phyloP scores from a whole-genome alignment of 2,797 vertebrate genomes.

The Antennarius maculatus region DNA sequence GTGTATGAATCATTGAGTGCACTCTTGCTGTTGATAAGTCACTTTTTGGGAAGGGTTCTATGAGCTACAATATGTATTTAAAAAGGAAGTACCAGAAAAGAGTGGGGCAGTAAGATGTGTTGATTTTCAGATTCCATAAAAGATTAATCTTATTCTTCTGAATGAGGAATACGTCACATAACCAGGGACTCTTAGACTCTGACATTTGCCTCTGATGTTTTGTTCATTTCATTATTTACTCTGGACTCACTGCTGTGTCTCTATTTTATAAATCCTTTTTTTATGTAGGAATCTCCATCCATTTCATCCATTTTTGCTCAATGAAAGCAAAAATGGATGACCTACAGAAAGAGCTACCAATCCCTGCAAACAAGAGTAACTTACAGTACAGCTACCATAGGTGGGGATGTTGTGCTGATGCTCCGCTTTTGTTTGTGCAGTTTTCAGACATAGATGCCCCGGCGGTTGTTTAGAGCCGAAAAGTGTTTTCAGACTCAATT shows the following conservation, averaged over 20 bases:
- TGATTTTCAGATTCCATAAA: conserved; percentile 24
- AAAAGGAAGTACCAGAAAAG: conserved; percentile 42
- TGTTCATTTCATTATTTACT: conserved; percentile 16
- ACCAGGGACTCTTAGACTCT: neutral
- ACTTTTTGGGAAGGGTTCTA: conserved; percentile 26
- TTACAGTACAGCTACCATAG: conserved; percentile 41
- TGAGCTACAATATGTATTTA: conserved; percentile 37
- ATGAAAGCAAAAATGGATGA: conserved; percentile 66
- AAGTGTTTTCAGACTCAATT: conserved; percentile 48
- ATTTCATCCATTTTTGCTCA: conserved; percentile 43
- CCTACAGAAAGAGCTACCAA: conserved; percentile 72
- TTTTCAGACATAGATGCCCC: conserved; percentile 53
- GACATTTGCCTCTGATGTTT: conserved; percentile 4
- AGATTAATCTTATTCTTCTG: conserved; percentile 21
- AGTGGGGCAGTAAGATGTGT: conserved; percentile 35
- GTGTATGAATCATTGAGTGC: conserved; percentile 79
- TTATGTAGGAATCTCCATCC: conserved; percentile 17
- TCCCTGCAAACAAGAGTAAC: conserved; percentile 51
- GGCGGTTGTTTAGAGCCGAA: conserved; percentile 33
- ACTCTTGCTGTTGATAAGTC: conserved; percentile 71
- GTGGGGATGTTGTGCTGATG: conserved; percentile 58
- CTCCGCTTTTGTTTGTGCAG: conserved; percentile 65
- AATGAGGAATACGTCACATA: conserved; percentile 29
- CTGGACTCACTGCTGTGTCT: conserved; percentile 4
- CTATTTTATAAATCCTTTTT: conserved; percentile 2